These are phyloP conservation scores for Ciconia boyciana DNA, from an alignment of 2,113 vertebrate genomes.

Conservation along the genomic window DNA sequence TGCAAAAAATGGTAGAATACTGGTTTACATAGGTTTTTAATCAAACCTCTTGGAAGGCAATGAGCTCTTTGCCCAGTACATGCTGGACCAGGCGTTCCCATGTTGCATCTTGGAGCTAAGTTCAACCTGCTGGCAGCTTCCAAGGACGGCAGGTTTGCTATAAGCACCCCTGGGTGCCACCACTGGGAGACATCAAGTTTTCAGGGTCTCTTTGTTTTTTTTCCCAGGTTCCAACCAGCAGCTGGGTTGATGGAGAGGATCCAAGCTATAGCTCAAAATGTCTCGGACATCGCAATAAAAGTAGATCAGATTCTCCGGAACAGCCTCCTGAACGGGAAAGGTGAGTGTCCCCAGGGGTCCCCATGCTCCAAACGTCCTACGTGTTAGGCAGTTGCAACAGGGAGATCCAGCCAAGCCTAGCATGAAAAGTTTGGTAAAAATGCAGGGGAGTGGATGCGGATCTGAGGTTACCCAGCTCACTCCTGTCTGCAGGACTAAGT, in stretches of 20 bases:
- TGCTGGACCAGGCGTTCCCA: rapidly evolving
- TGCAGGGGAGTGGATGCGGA: not conserved
- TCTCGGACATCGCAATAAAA: constrained; percentile 90
- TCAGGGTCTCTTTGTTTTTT: not conserved
- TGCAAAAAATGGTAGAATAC: not conserved
- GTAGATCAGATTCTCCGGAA: constrained; percentile 94
- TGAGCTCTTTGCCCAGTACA: not conserved
- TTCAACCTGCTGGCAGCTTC: not conserved
- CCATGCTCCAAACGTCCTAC: rapidly evolving
- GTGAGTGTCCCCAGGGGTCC: constrained; percentile 47
- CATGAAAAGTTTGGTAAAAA: not conserved
- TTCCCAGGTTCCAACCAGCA: constrained; percentile 79
- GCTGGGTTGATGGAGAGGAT: constrained; percentile 89
- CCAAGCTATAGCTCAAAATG: constrained; percentile 96
- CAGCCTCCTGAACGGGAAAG: constrained; percentile 81
- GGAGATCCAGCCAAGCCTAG: not conserved
- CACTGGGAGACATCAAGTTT: not conserved
- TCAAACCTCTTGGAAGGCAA: not conserved
- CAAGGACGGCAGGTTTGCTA: not conserved
- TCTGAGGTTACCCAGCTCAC: not conserved
- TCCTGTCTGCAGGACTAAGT: not conserved
- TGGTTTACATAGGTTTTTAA: not conserved
- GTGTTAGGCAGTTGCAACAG: rapidly evolving
- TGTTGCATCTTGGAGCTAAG: not conserved
- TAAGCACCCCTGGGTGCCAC: not conserved